Base-by-base conservation (phyloP, 1,140 invertebrate genomes). In the Drosophila fuyamai region DNA sequence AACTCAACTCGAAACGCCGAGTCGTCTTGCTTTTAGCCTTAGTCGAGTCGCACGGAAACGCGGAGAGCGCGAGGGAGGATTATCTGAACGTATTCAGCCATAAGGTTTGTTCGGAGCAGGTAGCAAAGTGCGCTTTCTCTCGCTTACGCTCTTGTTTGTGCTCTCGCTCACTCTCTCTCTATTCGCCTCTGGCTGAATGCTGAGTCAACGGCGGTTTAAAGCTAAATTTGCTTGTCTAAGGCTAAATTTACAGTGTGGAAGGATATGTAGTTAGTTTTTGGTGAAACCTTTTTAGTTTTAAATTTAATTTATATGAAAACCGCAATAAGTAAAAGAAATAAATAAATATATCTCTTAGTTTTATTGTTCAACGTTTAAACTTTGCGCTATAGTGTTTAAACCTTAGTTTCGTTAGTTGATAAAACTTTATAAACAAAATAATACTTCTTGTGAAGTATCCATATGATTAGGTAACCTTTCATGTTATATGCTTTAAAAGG, bases 1-100 rank as follows among this genome's bases (percentile, higher is more conserved):
- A 74, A 84, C 77, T 85, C 51, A 68, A 71, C 61, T 74, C 44
- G 44, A 8, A 61, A n/a, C 54, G 18, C 9, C 36, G 12, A 56
- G 51, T 46, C 44, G 32, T 56, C 51, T 77, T 70, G 75, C 75
- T 77, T 77, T 70, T 77, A 77, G 57, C 50, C 55, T 47, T 41
- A 46, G 44, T 27, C 12, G 10, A 5, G 55, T 23, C 47, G 58
- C 38, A 16, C 48, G 38, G 12, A 14, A 5, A 14, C 13, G 4
- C 1, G 4, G 55, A 44, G 32, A 51, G 44, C 29, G 70, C 14
- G 70, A 36, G 16, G 47, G 27, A 29, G 27, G 47, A 29, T 48
- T 51, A 67, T 76, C 74, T 76, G 72, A 14, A 32, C 36, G 12
- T 56, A 81, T 81, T 81, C 79, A 81, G 79, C 78, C 47, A 65